Conservation (phyloP, 1,140 invertebrate genomes). For the Danaus melanippus region DNA sequence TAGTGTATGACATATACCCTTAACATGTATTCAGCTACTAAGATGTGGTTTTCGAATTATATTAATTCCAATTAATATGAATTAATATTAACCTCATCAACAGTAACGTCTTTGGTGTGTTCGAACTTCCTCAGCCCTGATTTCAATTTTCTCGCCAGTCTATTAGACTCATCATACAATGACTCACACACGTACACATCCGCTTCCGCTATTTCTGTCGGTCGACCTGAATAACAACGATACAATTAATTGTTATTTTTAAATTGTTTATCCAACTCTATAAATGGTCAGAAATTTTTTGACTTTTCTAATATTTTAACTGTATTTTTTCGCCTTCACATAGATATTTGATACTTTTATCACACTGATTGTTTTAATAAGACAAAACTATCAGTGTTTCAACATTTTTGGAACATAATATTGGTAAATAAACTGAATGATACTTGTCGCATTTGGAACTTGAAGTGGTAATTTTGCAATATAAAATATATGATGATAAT, state of each 20-base stretch:
- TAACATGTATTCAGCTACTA: too few species aligned
- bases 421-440: too few species aligned
- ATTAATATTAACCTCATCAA: conserved; percentile 90
- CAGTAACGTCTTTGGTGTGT: conserved; percentile 85
- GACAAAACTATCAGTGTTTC: too few species aligned
- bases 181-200: conserved; percentile 96
- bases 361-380: too few species aligned
- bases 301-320: background rate
- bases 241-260: conserved; percentile 2
- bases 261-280: background rate
- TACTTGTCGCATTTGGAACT: too few species aligned
- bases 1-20: too few species aligned
- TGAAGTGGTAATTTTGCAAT: too few species aligned
- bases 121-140: conserved; percentile 87
- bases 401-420: too few species aligned
- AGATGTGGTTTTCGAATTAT: too few species aligned
- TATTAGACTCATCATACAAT: conserved; percentile 91
- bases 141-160: conserved; percentile 82
- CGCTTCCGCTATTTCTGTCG: conserved; percentile 93
- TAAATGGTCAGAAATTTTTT: background rate
- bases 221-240: conserved; percentile 77
- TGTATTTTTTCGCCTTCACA: too few species aligned
- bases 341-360: background rate
- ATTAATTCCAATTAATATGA: background rate
- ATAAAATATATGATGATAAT: too few species aligned